A percentile compares a stretch with the other conserved stretches of the same genome.
Evolutionary conservation across 2,797 vertebrate species (phyloP).

Genomic region (Austrolebias charrua): DNA sequence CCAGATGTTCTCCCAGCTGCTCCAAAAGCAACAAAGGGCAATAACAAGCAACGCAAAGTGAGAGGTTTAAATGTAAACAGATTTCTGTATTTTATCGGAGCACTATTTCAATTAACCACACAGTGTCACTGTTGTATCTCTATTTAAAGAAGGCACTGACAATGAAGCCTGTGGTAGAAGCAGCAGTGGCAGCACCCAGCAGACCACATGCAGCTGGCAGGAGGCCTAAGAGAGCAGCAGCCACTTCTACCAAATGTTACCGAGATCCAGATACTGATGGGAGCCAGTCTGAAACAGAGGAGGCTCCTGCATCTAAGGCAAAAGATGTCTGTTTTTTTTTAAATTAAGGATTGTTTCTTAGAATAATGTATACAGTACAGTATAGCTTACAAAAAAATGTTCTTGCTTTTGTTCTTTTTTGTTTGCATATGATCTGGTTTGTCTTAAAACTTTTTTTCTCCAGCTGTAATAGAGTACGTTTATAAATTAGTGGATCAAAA

Average conservation of each 20-base stretch:
- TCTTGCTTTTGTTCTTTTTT: neutral
- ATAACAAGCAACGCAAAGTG: slow-evolving; percentile 62
- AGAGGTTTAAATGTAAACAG: neutral
- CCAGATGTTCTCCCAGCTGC: slow-evolving; percentile 30
- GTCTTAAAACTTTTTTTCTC: neutral
- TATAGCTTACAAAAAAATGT: too few relatives aligned
- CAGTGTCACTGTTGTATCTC: slow-evolving; percentile 53
- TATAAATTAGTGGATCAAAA: too few relatives aligned
- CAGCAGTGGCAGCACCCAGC: slow-evolving; percentile 21
- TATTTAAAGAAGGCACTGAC: slow-evolving; percentile 10
- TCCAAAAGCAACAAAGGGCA: slow-evolving; percentile 45
- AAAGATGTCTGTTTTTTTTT: neutral
- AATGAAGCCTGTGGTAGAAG: slow-evolving; percentile 16
- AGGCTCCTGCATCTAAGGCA: slow-evolving; percentile 51
- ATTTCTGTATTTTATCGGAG: slow-evolving; percentile 1
- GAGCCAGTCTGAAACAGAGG: slow-evolving; percentile 63
- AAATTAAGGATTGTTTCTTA: neutral
- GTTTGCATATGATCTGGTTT: neutral
- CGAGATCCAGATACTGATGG: slow-evolving; percentile 83
- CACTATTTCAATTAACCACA: slow-evolving; percentile 48
- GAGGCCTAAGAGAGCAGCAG: slow-evolving; percentile 62
- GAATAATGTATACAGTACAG: too few relatives aligned
- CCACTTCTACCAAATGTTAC: slow-evolving; percentile 78
- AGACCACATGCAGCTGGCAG: slow-evolving; percentile 24
- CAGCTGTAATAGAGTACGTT: too few relatives aligned